phyloP scores from a whole-genome alignment of 2,797 vertebrate genomes.

The Rhadinocentrus ornatus region DNA sequence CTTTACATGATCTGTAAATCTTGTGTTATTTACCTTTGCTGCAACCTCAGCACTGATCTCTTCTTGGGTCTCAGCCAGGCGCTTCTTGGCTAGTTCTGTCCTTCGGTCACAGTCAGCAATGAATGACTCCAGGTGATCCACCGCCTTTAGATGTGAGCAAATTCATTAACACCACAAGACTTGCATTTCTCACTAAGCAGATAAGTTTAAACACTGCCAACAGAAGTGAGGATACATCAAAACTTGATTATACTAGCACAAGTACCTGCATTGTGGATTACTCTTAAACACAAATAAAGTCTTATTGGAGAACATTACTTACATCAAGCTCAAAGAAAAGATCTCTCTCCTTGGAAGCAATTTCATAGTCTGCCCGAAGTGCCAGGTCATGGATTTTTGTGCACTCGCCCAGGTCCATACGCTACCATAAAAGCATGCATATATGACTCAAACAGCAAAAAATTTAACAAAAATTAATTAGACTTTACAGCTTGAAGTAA shows the following conservation, averaged over 20 bases:
- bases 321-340: constrained; percentile 98
- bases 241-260: neutral
- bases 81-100: constrained; percentile 97
- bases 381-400: constrained; percentile 99
- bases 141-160: constrained; percentile 81
- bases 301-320: constrained; percentile 72
- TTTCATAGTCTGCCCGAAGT: constrained; percentile 98
- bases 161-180: neutral
- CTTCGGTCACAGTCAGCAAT: constrained; percentile 97
- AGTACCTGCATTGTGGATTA: neutral
- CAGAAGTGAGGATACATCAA: neutral
- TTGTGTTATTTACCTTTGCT: constrained; percentile 87
- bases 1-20: neutral
- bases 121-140: constrained; percentile 97
- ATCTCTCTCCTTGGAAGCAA: constrained; percentile 97
- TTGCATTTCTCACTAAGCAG: neutral
- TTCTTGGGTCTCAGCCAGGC: constrained; percentile 98
- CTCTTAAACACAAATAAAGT: neutral
- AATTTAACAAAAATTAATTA: neutral
- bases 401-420: constrained; percentile 99
- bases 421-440: constrained; percentile 74
- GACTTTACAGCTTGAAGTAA: neutral
- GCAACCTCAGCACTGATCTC: constrained; percentile 99
- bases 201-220: neutral
- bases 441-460: neutral